These are phyloP conservation scores for Campaea margaritaria DNA, from an alignment of 2,888 invertebrate species.

Conservation along the genomic window DNA sequence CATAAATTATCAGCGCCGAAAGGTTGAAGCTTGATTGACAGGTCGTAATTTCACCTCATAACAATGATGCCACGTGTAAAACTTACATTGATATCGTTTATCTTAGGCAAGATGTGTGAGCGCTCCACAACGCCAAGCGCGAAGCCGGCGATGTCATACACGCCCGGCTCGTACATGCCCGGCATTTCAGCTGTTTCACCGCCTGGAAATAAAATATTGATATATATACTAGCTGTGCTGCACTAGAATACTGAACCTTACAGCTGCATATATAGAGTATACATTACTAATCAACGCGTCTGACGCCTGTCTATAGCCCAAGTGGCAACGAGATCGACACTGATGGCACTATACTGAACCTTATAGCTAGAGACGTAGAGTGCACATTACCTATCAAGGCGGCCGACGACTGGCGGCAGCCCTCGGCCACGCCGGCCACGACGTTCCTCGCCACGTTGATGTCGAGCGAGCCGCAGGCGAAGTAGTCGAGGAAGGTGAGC, in stretches of 20 bases:
- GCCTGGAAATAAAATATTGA: conserved; percentile 76
- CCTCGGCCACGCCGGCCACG: conserved; percentile 92
- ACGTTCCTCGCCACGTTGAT: conserved; percentile 89
- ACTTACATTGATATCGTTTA: conserved; percentile 86
- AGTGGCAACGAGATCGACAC: no score
- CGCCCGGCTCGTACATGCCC: conserved; percentile 93
- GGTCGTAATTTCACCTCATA: no score
- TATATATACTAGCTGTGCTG: background rate
- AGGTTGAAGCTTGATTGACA: no score
- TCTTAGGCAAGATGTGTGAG: conserved; percentile 88
- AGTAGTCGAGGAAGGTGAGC: conserved; percentile 98
- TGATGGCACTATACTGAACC: background rate
- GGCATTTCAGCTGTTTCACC: conserved; percentile 99
- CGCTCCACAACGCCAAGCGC: conserved; percentile 97
- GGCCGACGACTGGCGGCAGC: conserved; percentile 93
- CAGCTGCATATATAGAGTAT: background rate
- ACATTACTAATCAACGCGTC: background rate
- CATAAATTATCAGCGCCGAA: no score
- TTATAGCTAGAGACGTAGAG: background rate
- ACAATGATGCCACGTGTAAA: no score
- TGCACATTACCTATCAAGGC: conserved; percentile 90
- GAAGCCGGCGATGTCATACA: conserved; percentile 98
- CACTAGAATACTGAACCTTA: no score
- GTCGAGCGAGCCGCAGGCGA: conserved; percentile 94
- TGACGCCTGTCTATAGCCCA: background rate